These are phyloP conservation scores for Acanthopleura granulata DNA, from an alignment of 2,888 invertebrate species.

Conservation along the genomic window DNA sequence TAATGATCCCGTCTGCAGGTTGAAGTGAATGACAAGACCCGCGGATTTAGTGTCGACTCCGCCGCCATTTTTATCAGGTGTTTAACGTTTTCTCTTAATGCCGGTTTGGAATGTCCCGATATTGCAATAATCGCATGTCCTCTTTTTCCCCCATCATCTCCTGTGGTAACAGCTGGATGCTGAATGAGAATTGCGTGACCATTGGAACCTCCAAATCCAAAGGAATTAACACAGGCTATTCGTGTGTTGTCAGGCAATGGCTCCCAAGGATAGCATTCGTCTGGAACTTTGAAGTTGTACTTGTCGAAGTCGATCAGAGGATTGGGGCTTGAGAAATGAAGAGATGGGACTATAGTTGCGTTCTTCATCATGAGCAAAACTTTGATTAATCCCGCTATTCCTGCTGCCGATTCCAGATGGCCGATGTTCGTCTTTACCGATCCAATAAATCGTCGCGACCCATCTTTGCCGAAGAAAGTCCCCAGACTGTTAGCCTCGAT, in stretches of 20 bases:
- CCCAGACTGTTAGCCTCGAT: constrained; percentile 40
- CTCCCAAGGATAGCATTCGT: constrained; percentile 27
- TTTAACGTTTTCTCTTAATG: constrained; percentile 22
- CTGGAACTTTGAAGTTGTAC: constrained; percentile 39
- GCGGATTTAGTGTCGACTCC: background rate
- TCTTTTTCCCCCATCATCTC: background rate
- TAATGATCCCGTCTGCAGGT: constrained; percentile 39
- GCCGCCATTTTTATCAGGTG: background rate
- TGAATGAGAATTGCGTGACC: constrained; percentile 45
- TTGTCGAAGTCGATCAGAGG: constrained; percentile 41
- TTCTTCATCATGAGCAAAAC: constrained; percentile 52
- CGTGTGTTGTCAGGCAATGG: constrained; percentile 21
- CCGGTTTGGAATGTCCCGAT: constrained; percentile 24
- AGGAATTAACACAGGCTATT: constrained; percentile 47
- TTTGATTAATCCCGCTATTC: constrained; percentile 50
- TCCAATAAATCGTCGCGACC: constrained; percentile 35
- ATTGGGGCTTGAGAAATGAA: constrained; percentile 43
- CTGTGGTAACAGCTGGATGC: background rate
- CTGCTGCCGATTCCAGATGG: constrained; percentile 51
- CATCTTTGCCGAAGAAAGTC: constrained; percentile 28
- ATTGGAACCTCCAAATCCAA: constrained; percentile 59
- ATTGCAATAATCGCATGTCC: constrained; percentile 28
- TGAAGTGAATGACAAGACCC: constrained; percentile 33
- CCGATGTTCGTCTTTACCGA: constrained; percentile 54
- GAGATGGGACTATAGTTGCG: constrained; percentile 41